Conservation (phyloP, 2,113 vertebrate species). For the Melozone crissalis region DNA sequence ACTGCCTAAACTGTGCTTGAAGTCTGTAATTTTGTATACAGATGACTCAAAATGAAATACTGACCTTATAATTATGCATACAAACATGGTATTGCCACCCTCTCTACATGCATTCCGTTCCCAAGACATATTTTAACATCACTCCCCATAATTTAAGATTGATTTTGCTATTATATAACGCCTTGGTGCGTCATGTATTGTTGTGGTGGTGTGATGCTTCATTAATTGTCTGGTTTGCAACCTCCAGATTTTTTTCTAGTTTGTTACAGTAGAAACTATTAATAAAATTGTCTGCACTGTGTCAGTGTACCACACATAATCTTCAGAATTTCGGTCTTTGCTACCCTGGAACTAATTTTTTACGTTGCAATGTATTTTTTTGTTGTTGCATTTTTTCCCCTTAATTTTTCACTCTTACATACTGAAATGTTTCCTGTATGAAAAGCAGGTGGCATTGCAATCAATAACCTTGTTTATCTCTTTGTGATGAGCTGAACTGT, state of each 20-base stretch:
- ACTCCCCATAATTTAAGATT: neutral
- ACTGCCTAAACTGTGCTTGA: neutral
- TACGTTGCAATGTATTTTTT: neutral
- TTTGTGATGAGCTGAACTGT: neutral
- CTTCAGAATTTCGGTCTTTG: neutral
- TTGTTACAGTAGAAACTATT: neutral
- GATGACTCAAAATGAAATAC: neutral
- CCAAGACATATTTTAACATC: neutral
- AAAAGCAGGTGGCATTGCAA: slow-evolving; percentile 66
- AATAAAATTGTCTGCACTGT: neutral
- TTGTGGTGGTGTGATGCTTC: neutral
- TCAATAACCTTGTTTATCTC: neutral
- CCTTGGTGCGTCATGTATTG: neutral
- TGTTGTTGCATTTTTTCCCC: neutral
- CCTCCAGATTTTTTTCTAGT: neutral
- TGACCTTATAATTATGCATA: neutral
- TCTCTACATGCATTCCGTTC: neutral
- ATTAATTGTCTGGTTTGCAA: neutral
- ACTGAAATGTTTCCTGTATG: neutral
- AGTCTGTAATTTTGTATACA: neutral
- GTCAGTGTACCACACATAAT: neutral
- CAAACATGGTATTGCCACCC: neutral
- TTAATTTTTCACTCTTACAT: neutral
- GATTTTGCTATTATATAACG: slow-evolving; percentile 68
- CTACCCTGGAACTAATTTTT: neutral